These are phyloP conservation scores for Metallyticus violacea DNA, from an alignment of 2,888 invertebrate species.

Conservation along the genomic window DNA sequence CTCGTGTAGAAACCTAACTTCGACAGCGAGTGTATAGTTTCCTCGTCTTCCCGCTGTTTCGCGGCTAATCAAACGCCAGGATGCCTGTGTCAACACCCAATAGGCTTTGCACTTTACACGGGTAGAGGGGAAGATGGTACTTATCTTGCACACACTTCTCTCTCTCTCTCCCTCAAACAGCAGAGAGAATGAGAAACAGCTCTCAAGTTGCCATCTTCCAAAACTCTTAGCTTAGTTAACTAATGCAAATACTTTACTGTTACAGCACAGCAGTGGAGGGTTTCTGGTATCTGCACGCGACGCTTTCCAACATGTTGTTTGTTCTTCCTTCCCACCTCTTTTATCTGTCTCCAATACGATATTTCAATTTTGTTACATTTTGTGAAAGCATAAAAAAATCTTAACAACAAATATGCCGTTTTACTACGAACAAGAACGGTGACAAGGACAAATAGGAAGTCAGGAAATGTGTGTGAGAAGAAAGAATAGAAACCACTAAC, in stretches of 20 bases:
- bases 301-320: too few relatives aligned
- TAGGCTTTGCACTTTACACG: slow-evolving; percentile 14
- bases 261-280: neutral
- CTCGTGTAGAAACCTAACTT: too few relatives aligned
- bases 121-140: neutral
- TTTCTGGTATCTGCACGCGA: neutral
- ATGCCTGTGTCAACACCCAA: slow-evolving; percentile 25
- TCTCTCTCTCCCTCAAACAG: too few relatives aligned
- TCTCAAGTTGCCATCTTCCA: slow-evolving; percentile 3
- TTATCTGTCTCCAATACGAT: neutral
- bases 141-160: neutral
- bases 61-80: slow-evolving; percentile 18
- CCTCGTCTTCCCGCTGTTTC: neutral
- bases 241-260: slow-evolving; percentile 12
- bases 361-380: neutral
- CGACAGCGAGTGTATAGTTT: neutral
- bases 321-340: neutral
- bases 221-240: slow-evolving; percentile 15
- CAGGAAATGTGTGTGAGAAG: too few relatives aligned
- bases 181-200: neutral
- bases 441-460: too few relatives aligned
- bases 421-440: too few relatives aligned
- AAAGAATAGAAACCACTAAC: too few relatives aligned
- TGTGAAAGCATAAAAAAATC: neutral
- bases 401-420: too few relatives aligned